A percentile compares a stretch with the other conserved stretches of the same genome.
Evolutionary conservation across 2,113 vertebrate genomes (phyloP).

Genomic region (Myanophis thanlyinensis): DNA sequence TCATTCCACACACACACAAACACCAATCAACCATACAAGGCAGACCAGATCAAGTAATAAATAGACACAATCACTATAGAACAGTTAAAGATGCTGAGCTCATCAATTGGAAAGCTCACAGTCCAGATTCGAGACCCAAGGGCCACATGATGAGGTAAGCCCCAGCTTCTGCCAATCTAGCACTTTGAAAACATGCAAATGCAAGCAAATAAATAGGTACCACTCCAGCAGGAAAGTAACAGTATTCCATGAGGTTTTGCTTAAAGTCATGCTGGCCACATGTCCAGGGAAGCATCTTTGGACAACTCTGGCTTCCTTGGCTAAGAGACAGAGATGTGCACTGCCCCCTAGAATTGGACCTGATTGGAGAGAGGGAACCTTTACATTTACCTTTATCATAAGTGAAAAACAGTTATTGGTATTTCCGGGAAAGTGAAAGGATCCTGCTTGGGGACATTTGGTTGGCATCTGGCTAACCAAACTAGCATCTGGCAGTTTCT

Average conservation of each 20-base stretch:
- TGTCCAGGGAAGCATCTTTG: neutral
- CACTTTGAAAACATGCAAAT: neutral
- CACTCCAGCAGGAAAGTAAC: neutral
- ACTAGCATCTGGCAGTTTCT: neutral
- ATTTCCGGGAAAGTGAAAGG: neutral
- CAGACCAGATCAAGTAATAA: neutral
- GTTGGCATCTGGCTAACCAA: neutral
- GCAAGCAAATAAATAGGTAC: neutral
- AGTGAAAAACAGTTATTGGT: neutral
- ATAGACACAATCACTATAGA: neutral
- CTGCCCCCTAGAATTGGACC: neutral
- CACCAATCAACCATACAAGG: neutral
- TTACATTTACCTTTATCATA: neutral
- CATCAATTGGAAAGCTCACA: neutral
- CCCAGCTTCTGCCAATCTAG: neutral
- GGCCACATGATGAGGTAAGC: neutral
- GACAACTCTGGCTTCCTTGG: neutral
- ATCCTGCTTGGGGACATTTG: neutral
- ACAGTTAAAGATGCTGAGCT: neutral
- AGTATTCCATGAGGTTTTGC: neutral
- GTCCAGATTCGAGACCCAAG: neutral
- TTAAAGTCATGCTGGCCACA: neutral
- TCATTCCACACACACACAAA: neutral
- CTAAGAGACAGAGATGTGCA: neutral
- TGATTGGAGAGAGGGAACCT: neutral